These are phyloP conservation scores for Bucco capensis DNA, from an alignment of 2,113 vertebrate genomes.

Conservation along the genomic window DNA sequence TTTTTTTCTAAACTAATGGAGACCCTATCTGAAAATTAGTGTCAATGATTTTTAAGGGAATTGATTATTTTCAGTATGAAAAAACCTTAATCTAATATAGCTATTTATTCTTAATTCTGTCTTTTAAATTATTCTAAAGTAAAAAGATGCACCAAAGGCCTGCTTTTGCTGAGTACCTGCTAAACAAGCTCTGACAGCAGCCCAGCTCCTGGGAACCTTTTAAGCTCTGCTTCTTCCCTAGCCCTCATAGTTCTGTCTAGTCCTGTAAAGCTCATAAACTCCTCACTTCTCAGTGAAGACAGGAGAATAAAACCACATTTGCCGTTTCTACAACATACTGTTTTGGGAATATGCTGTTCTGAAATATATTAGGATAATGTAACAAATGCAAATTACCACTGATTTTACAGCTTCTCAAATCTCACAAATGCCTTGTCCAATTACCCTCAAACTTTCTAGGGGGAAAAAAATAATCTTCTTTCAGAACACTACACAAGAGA, in stretches of 20 bases:
- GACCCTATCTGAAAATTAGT: neutral
- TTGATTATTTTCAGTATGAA: neutral
- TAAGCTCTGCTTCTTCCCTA: neutral
- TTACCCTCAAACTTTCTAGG: constrained; percentile 44
- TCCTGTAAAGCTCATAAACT: constrained; percentile 32
- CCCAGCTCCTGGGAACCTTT: neutral
- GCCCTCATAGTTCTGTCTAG: neutral
- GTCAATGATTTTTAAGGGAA: neutral
- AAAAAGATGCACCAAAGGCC: neutral
- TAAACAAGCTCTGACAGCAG: neutral
- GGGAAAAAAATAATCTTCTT: neutral
- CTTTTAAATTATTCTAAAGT: neutral
- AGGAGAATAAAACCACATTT: constrained; percentile 19
- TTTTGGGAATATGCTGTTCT: constrained; percentile 30
- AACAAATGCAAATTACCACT: constrained; percentile 53
- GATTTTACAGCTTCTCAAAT: constrained; percentile 54
- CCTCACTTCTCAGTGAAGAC: neutral
- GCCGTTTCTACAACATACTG: constrained; percentile 13
- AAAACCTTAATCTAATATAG: neutral
- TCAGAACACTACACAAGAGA: constrained; percentile 18
- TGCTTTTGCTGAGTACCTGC: neutral
- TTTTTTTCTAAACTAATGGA: neutral
- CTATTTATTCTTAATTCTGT: neutral
- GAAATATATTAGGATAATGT: constrained; percentile 58
- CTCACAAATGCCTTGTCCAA: constrained; percentile 51